Conservation (phyloP, 2,113 vertebrate species). For the Mellivora capensis region DNA sequence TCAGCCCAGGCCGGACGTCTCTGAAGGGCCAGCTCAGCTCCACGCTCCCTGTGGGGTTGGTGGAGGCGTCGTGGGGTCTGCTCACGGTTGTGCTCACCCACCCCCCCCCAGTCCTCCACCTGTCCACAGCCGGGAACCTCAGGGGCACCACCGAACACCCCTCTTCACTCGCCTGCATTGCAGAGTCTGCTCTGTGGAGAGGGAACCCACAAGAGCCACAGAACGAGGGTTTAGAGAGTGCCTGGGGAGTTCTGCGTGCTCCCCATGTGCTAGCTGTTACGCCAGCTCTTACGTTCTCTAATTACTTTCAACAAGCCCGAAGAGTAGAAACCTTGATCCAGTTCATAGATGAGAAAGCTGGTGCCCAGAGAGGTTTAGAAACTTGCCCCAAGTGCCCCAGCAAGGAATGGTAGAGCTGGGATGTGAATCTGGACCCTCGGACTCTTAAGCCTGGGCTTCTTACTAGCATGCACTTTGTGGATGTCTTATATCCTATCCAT, state of each 20-base stretch:
- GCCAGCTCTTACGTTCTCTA: not conserved
- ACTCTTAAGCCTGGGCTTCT: not conserved
- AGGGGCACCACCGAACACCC: not conserved
- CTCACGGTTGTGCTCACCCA: too few relatives aligned
- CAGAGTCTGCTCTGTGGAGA: not conserved
- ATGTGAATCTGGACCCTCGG: not conserved
- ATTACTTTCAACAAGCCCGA: not conserved
- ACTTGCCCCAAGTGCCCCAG: not conserved
- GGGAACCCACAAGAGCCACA: rapidly evolving
- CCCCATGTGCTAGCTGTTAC: rapidly evolving
- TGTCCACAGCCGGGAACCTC: not conserved
- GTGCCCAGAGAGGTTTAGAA: not conserved
- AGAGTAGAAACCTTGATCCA: not conserved
- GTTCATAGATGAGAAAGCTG: not conserved
- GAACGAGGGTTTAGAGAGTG: not conserved
- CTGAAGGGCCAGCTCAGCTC: not conserved
- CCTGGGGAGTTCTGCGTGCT: not conserved
- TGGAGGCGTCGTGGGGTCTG: not conserved
- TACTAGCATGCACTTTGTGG: too few relatives aligned
- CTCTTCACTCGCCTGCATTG: not conserved
- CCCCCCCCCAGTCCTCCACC: not conserved
- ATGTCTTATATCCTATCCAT: not conserved
- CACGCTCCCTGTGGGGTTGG: rapidly evolving
- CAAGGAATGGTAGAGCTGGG: rapidly evolving
- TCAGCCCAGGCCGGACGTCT: rapidly evolving